phyloP scores from a whole-genome alignment of 2,113 vertebrate genomes.

The Oryzias melastigma region DNA sequence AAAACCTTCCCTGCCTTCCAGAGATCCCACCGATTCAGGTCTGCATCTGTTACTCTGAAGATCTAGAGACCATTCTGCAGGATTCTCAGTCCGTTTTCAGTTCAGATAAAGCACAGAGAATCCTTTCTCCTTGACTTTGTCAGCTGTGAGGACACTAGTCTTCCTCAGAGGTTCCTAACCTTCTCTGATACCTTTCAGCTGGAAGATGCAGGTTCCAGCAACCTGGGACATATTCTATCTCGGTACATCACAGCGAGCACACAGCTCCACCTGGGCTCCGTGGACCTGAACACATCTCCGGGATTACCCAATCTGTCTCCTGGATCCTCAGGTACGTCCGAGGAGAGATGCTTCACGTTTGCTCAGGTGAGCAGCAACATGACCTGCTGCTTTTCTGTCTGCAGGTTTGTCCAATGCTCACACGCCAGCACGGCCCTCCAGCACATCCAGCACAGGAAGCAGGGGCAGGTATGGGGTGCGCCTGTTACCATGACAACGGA shows the following conservation, averaged over 20 bases:
- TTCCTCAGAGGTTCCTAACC: background rate
- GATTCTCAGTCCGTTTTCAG: no score
- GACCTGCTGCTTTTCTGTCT: constrained; percentile 3
- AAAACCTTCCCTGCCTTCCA: constrained; percentile 94
- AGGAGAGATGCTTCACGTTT: no score
- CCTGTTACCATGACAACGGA: no score
- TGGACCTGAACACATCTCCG: constrained; percentile 92
- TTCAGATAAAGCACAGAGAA: no score
- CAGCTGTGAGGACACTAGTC: background rate
- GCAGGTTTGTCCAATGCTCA: constrained; percentile 93
- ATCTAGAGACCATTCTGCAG: background rate
- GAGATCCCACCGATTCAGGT: constrained; percentile 99
- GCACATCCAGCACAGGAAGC: constrained; percentile 96
- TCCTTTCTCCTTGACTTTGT: background rate
- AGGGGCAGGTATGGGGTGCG: constrained; percentile 86
- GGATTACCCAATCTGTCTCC: constrained; percentile 92
- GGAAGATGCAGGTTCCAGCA: constrained; percentile 96
- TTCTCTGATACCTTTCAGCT: constrained; percentile 71
- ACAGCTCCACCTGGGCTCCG: constrained; percentile 81
- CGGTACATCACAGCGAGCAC: constrained; percentile 92
- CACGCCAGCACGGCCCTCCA: constrained; percentile 94
- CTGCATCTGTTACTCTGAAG: constrained; percentile 3
- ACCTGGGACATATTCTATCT: constrained; percentile 88
- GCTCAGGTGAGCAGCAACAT: background rate
- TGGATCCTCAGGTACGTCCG: constrained; percentile 88